Base-by-base conservation (phyloP, 2,113 vertebrate species). In the Etheostoma cragini region DNA sequence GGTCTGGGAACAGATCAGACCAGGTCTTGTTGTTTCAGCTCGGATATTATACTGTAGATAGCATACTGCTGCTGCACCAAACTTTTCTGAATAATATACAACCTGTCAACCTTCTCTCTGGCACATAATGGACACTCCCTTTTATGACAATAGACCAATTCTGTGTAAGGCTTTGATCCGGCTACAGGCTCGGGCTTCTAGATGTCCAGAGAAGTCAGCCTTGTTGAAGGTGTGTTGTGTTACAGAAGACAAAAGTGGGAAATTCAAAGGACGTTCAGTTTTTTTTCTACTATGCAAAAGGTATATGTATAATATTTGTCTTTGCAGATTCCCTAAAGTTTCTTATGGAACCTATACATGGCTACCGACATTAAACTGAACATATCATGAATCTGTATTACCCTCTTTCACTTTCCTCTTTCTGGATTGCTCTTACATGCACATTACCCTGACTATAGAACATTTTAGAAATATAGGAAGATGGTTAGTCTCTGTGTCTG, bases 1-100 rank as follows among this genome's bases (percentile, higher is more conserved):
- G 33, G 73, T 73, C 76, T 88, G 88, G 91, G 90, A 91, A 91
- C 84, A 3, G 33, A 52, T 30, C 58, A 2, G 57, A 56, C 50
- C 56, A 62, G 66, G 17, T 84, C 10, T 30, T 7, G 22, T 11
- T 53, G n/a, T 65, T 79, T 64, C 30, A 68, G n/a, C 14, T 3
- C 15, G 16, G 45, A 33, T 30, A 26, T 33, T 21, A 15, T 56
- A 26, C 26, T 2, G 26, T 26, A 30, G 21, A 64, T 4, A 21
- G 53, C 15, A 60, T 10, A 12, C 17, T 30, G 26, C 50, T 0
- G 24, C 65, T 33, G 49, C 4, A 5, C 14, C 26, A 14, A 60
- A 53, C 45, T 13, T 35, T 11, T 35, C 8, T 50, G n/a, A 67
- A 42, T 46, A 16, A 58, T 24, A 42, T 30, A 22, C 16, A 61